These are phyloP conservation scores for Eospalax fontanierii DNA, from an alignment of 2,797 vertebrate genomes.

Conservation along the genomic window DNA sequence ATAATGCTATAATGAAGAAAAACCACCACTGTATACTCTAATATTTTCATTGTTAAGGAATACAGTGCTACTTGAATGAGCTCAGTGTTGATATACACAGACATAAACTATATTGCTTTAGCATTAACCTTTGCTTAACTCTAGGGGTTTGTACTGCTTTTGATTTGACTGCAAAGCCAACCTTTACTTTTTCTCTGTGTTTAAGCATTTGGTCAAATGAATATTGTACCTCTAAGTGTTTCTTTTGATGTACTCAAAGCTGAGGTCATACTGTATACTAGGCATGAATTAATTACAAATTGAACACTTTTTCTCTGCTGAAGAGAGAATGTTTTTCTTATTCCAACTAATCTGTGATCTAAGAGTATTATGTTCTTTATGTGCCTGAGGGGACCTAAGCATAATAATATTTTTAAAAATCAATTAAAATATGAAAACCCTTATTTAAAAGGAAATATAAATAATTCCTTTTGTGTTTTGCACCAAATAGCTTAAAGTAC, in stretches of 20 bases:
- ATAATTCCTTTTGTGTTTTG: constrained; percentile 13
- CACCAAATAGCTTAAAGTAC: constrained; percentile 47
- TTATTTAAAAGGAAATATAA: constrained; percentile 3
- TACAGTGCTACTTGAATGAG: not conserved
- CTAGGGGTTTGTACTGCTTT: constrained; percentile 23
- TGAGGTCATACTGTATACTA: constrained; percentile 58
- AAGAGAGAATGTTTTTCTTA: constrained; percentile 57
- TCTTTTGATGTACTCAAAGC: constrained; percentile 55
- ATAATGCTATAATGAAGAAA: constrained; percentile 30
- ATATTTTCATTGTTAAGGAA: constrained; percentile 38
- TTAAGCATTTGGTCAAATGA: constrained; percentile 63
- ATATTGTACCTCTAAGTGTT: constrained; percentile 22
- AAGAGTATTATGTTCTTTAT: constrained; percentile 64
- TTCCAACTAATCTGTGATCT: constrained; percentile 48
- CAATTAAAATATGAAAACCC: too few relatives aligned
- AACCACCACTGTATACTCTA: not conserved
- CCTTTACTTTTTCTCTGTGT: not conserved
- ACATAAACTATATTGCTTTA: constrained; percentile 56
- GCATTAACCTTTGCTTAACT: constrained; percentile 61
- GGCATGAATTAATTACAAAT: constrained; percentile 61
- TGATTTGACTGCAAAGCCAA: constrained; percentile 40
- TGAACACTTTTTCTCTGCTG: constrained; percentile 58
- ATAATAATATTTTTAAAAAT: too few relatives aligned
- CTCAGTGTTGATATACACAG: not conserved
- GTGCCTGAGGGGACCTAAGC: not conserved